Conservation (phyloP, 2,888 invertebrate genomes). For the Colostygia pectinataria region DNA sequence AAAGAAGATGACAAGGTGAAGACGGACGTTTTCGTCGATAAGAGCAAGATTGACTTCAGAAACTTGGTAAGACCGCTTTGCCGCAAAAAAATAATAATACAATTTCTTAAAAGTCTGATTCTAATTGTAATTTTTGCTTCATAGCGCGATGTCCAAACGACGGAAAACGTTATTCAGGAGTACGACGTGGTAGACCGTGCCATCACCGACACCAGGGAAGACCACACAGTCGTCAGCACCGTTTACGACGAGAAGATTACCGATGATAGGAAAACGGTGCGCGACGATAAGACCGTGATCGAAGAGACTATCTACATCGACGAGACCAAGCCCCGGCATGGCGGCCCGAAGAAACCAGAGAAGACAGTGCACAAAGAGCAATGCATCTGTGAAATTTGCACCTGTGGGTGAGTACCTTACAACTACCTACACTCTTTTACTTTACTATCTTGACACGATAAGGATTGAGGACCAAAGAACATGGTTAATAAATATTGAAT, state of each 20-base stretch:
- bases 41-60: conserved; percentile 78
- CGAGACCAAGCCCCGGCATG: conserved; percentile 65
- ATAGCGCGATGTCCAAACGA: conserved; percentile 78
- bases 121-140: conserved; percentile 35
- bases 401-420: conserved; percentile 90
- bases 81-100: too few species aligned
- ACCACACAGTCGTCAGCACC: conserved; percentile 63
- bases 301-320: conserved; percentile 66
- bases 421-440: background rate
- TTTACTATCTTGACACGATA: conserved; percentile 29
- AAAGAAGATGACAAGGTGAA: conserved; percentile 77
- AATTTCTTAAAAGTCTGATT: background rate
- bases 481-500: too few species aligned
- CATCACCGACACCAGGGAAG: conserved; percentile 73
- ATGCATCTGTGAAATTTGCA: conserved; percentile 95
- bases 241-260: conserved; percentile 74
- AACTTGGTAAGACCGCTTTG: conserved; percentile 71
- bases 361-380: conserved; percentile 85
- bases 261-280: conserved; percentile 72
- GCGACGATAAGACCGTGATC: conserved; percentile 69
- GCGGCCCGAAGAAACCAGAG: conserved; percentile 74
- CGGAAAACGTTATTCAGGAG: conserved; percentile 72
- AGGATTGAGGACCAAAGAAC: too few species aligned
- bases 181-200: conserved; percentile 79
- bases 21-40: conserved; percentile 79